phyloP scores from a whole-genome alignment of 92 coral and sea anemone genomes.

The Palythoa grandis region DNA sequence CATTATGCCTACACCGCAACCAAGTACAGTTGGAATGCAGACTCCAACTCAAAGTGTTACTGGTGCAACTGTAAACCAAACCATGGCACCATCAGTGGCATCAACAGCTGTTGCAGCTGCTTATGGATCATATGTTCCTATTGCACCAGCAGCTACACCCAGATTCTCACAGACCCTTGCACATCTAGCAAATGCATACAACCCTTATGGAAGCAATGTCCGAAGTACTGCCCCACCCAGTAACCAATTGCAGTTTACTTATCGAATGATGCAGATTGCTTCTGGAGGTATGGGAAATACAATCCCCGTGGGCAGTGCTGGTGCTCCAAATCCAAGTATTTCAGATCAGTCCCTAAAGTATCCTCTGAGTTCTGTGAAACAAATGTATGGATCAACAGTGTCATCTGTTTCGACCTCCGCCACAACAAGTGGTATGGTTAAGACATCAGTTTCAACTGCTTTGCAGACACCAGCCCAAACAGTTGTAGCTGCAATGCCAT shows the following conservation, averaged over 20 bases:
- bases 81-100: constrained; percentile 54
- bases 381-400: background rate
- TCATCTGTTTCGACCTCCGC: constrained; percentile 27
- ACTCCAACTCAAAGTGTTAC: constrained; percentile 49
- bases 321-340: too few species aligned
- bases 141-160: constrained; percentile 82
- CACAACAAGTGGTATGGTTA: constrained; percentile 38
- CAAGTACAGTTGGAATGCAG: constrained; percentile 18
- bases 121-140: constrained; percentile 94
- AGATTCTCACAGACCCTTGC: constrained; percentile 93
- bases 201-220: constrained; percentile 72
- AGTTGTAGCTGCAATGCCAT: constrained; percentile 65
- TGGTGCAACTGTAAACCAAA: constrained; percentile 64
- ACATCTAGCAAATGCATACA: constrained; percentile 94
- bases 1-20: constrained; percentile 81
- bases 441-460: constrained; percentile 46
- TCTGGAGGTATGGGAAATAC: constrained; percentile 44
- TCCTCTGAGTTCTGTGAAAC: too few species aligned
- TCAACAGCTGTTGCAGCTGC: constrained; percentile 98
- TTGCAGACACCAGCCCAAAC: constrained; percentile 49
- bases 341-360: too few species aligned
- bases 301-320: too few species aligned
- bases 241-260: constrained; percentile 73
- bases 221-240: constrained; percentile 62
- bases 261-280: constrained; percentile 74